Evolutionary conservation across 1,140 invertebrate species (phyloP), one percentile per base, ranked within the genome.

Genomic region (Drosophila nebulosa): DNA sequence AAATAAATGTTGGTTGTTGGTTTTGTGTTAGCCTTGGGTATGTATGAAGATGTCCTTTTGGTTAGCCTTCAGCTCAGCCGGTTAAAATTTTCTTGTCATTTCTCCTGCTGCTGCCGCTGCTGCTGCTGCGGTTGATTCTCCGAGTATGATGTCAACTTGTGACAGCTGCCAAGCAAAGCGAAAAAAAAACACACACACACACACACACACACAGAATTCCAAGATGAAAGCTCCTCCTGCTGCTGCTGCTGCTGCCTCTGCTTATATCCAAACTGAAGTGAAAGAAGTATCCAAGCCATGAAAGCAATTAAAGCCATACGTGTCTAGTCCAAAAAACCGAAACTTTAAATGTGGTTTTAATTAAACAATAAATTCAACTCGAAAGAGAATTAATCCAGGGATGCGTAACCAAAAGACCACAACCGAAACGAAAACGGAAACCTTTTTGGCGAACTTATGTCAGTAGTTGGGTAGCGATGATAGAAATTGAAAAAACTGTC

Each of bases 251-350:
- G 0, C 24, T 24, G n/a, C n/a, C 4, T 30, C 7, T 1, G 7
- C 39, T 21, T 7, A 42, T 6, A 12, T n/a, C n/a, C n/a, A 21
- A 46, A 46, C 16, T 7, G 7, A 10, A 42, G 14, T 9, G 9
- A 46, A 18, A 21, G 9, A 46, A 46, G 39, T 46, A 46, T 75
- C 69, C 51, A 66, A 62, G 66, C 67, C 50, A 64, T 69, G 62
- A 46, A 46, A 61, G 71, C 77, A 79, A 79, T 79, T 79, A 79
- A 79, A 76, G 72, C 62, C 77, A 79, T 79, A 78, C 72, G 78
- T 79, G 78, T 79, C 71, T 71, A 64, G 53, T 65, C 56, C 27
- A 46, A 39, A 51, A 58, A 14, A 46, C 77, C n/a, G 27, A 30
- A 75, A 75, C 72, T 75, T 68, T 63, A 65, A 64, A 79, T 60